A percentile compares a stretch with the other conserved stretches of the same genome.
Evolutionary conservation across 2,888 invertebrate genomes (phyloP).

Genomic region (Heteromyza rotundicornis): DNA sequence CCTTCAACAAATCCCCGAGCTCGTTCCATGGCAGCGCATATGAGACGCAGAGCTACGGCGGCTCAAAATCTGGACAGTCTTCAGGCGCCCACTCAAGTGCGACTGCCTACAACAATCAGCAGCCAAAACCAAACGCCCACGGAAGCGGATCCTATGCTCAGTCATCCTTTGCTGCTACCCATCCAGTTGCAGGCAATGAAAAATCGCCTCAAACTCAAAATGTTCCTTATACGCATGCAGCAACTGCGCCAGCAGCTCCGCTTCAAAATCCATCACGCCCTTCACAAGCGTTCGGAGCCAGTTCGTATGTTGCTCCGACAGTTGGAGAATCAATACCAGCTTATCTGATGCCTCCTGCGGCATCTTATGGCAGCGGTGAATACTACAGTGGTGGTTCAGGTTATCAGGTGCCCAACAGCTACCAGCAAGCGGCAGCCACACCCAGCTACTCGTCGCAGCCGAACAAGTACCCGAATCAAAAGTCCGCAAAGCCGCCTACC

Average conservation of each 20-base stretch:
- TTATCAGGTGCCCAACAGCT: background rate
- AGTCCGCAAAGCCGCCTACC: background rate
- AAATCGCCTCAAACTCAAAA: slow-evolving; percentile 37
- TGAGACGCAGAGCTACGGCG: slow-evolving; percentile 1
- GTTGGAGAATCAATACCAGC: slow-evolving; percentile 28
- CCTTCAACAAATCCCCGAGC: background rate
- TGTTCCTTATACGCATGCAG: slow-evolving; percentile 38
- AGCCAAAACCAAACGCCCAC: background rate
- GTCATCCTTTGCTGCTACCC: slow-evolving; percentile 26
- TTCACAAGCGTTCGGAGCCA: slow-evolving; percentile 41
- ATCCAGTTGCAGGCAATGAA: slow-evolving; percentile 36
- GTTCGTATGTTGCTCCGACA: slow-evolving; percentile 41
- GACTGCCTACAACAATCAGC: slow-evolving; percentile 15
- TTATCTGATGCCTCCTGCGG: background rate
- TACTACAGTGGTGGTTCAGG: no score
- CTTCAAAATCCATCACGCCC: slow-evolving; percentile 33
- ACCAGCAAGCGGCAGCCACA: no score
- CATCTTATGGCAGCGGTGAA: background rate
- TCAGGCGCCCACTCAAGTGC: background rate
- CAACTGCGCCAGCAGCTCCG: slow-evolving; percentile 34
- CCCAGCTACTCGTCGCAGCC: no score
- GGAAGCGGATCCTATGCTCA: slow-evolving; percentile 20
- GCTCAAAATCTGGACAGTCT: background rate
- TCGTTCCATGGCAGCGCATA: background rate
- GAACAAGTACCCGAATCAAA: background rate